Evolutionary conservation across 23 tunicate genomes (phyloP), one percentile per base, ranked within the genome.

Genomic region (Diplosoma virens): DNA sequence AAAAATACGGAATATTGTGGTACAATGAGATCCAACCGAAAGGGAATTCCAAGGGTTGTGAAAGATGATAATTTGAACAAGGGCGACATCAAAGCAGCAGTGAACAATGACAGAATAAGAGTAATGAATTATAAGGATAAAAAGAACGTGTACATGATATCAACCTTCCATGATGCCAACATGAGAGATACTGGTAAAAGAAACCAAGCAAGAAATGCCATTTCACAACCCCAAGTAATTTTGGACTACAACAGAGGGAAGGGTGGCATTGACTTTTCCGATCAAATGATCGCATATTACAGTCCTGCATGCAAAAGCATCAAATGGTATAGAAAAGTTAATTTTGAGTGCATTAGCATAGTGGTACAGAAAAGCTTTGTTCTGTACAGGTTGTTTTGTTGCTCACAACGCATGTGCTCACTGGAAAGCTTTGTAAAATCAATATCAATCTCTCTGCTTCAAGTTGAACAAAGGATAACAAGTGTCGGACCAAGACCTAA

Each of bases 201-300:
- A 61, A 61, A 61, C 35, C 35, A 35, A 26, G 69, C 69, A 26
- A 35, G 35, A 26, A 61, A 61, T 61, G 69, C 34, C 7, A 61
- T 61, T 61, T 61, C 35, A 29, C 28, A 61, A 61, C 69, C 69
- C 34, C 35, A 27, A 61, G 69, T 61, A 27, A 61, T 61, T 26
- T 61, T 61, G 69, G 69, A 61, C 35, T 61, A 61, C 69, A 61
- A 61, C 69, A 61, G 69, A 61, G 69, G 11, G 35, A 61, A 61
- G 35, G 69, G 69, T 26, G 69, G 69, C 34, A 61, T 61, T 61
- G 69, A 55, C 23, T 61, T 61, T 26, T 61, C 69, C 9, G 69
- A 61, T 29, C 34, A 61, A 61, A 61, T 61, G 35, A 61, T 61
- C 69, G 34, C 69, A 26, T 61, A 61, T 29, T 61, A 61, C 69